Evolutionary conservation across 2,113 vertebrate genomes (phyloP), one percentile per base, ranked within the genome.

Genomic region (Lutjanus erythropterus): DNA sequence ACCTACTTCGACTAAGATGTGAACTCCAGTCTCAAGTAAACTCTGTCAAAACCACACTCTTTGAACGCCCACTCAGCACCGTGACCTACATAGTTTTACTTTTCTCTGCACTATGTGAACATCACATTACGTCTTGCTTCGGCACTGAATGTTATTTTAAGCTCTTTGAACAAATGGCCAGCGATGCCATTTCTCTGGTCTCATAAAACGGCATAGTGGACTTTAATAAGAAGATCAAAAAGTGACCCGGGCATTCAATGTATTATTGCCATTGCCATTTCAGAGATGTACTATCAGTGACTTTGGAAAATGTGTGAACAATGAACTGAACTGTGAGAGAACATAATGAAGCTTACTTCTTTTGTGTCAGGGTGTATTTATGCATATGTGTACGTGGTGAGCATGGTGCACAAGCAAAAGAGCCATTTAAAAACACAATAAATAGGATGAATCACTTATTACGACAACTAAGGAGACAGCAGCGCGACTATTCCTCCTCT

Each of bases 391-490:
- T 71, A 56, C 35, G 29, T 37, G 25, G 50, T 19, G 6, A 33
- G 16, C 19, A 35, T 37, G 46, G 37, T 29, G 29, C 47, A n/a
- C 39, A 74, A 71, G 23, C 44, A 41, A 35, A 41, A 33, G 2
- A 53, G 44, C 53, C 27, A 84, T 80, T 84, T 47, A 61, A 72
- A 65, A 76, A 66, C 47, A 62, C 68, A 80, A 86, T 70, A 67
- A 76, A 85, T 62, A 42, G 41, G 41, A 80, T 77, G 59, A 89
- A 69, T 82, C 71, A 77, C 71, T 65, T 70, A 80, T 44, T 52
- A 67, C 37, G 15, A 71, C 80, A 52, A 75, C 52, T n/a, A 39
- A 65, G n/a, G 41, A 61, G 60, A 85, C 71, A 80, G 31, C 33
- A 1, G 52, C 21, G 10, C 11, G 44, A 49, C 56, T 44, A 23